Evolutionary conservation across 2,797 vertebrate species (phyloP), one percentile per base, ranked within the genome.

Genomic region (Argentina silus): DNA sequence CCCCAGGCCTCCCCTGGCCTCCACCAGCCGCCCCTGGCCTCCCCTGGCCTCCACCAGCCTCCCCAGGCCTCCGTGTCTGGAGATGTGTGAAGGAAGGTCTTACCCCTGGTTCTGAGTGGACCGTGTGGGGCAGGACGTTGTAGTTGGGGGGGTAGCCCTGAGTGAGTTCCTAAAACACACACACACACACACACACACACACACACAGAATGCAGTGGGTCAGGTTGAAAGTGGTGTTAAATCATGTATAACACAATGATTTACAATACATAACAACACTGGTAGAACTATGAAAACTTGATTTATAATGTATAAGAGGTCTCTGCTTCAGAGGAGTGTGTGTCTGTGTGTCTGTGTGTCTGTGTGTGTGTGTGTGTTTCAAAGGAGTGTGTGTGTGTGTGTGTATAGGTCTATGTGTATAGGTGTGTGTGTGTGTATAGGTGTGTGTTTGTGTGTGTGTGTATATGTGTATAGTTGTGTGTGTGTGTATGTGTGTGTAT

Each of bases 91-190:
- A 21, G 70, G 8, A 67, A 8, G 27, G 14, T 56, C 81, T 81
- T 63, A 86, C 85, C 55, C 78, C 75, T 12, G 80, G 75, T 47
- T 44, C 23, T 14, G 80, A 68, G 51, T 66, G 62, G 8, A 57
- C 36, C 1, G 48, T 70, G 43, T 71, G 69, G 6, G 73, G 73
- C 36, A 83, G 79, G 56, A 73, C n/a, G 66, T 66, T 83, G 53
- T 76, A 68, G 5, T 60, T 76, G 27, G 84, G 82, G 3, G 74
- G 68, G 27, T 69, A 53, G 15, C 68, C 78, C 12, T 47, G 70
- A 70, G 74, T 4, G 10, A 81, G 69, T 55, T 77, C 84, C 84
- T 84, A 23, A 11, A 61, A 36, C 59, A 70, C 10, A 21, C 4
- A 60, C 12, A 62, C 14, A 75, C 55, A 48, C 27, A 50, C 36